phyloP scores from a whole-genome alignment of 2,113 vertebrate genomes.

The Perca fluviatilis region DNA sequence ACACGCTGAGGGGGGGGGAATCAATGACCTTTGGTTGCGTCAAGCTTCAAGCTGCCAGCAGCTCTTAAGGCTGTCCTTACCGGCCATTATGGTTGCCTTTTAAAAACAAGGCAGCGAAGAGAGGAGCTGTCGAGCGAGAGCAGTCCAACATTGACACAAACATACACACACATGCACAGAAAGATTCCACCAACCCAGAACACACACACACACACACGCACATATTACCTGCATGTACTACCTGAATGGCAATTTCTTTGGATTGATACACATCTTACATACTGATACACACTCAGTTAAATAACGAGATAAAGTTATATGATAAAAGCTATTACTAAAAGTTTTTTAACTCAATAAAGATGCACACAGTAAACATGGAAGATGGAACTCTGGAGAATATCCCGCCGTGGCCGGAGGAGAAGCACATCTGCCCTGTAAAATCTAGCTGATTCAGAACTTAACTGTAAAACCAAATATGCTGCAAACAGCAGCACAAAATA shows the following conservation, averaged over 20 bases:
- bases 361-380: neutral
- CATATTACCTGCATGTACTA: slow-evolving; percentile 31
- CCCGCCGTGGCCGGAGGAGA: neutral
- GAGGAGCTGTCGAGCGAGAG: slow-evolving; percentile 76
- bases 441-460: neutral
- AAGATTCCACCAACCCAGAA: slow-evolving; percentile 19
- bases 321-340: too few species aligned
- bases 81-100: slow-evolving; percentile 89
- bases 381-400: slow-evolving; percentile 10
- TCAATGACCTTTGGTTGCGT: slow-evolving; percentile 98
- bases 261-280: slow-evolving; percentile 4
- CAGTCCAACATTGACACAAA: slow-evolving; percentile 71
- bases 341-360: slow-evolving; percentile 41
- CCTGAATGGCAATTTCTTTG: neutral
- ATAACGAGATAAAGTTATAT: neutral
- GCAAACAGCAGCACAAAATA: neutral
- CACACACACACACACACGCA: slow-evolving; percentile 40
- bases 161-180: slow-evolving; percentile 42
- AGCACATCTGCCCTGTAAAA: neutral
- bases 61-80: slow-evolving; percentile 92
- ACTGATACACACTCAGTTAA: neutral
- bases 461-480: neutral
- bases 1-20: slow-evolving; percentile 81
- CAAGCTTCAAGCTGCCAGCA: slow-evolving; percentile 93
- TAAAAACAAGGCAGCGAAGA: slow-evolving; percentile 82